Evolutionary conservation across 2,888 invertebrate species (phyloP).

Genomic region (Ormyrus labotus): DNA sequence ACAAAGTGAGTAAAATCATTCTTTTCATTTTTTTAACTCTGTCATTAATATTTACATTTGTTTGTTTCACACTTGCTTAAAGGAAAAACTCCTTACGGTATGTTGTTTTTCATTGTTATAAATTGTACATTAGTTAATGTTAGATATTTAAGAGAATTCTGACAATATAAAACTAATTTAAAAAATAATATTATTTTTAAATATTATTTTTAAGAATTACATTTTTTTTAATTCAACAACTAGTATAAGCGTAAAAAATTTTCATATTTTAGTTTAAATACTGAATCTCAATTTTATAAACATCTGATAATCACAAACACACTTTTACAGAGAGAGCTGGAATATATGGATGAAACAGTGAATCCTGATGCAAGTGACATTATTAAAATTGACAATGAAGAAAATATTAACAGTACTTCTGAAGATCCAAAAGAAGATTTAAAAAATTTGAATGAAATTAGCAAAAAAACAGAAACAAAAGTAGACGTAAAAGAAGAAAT

Average conservation of each 20-base stretch:
- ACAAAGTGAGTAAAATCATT: slow-evolving; percentile 79
- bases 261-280: too few relatives aligned
- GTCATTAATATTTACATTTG: slow-evolving; percentile 34
- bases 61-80: slow-evolving; percentile 49
- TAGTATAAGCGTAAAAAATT: too few relatives aligned
- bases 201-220: not conserved
- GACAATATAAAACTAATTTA: not conserved
- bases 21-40: not conserved
- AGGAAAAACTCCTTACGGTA: slow-evolving; percentile 57
- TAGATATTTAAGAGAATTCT: not conserved
- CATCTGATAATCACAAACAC: too few relatives aligned
- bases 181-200: not conserved
- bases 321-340: slow-evolving; percentile 59
- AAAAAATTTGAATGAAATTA: slow-evolving; percentile 17
- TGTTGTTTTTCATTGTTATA: slow-evolving; percentile 25
- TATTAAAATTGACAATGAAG: slow-evolving; percentile 67
- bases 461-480: slow-evolving; percentile 15
- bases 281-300: too few relatives aligned
- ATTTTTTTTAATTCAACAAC: too few relatives aligned
- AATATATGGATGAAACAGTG: slow-evolving; percentile 61
- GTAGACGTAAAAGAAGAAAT: slow-evolving; percentile 60
- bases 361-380: slow-evolving; percentile 25
- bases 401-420: too few relatives aligned
- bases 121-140: not conserved
- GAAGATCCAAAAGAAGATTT: slow-evolving; percentile 8